Evolutionary conservation across 1,140 invertebrate species (phyloP), one percentile per base, ranked within the genome.

Genomic region (Popillia japonica): DNA sequence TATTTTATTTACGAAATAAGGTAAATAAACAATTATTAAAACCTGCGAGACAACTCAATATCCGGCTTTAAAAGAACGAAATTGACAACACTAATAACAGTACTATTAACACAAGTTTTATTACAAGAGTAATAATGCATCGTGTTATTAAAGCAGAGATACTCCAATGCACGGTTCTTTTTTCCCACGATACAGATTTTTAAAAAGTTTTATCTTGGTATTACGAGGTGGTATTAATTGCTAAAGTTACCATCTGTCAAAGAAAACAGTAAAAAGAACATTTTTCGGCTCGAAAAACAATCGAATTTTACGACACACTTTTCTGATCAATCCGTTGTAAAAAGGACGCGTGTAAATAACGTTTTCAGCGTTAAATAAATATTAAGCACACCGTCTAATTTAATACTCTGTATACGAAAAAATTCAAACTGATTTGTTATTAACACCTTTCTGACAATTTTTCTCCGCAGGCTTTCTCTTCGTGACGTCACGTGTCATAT

Each of bases 401-500:
- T 4, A 42, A 41, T 74, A n/a, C 17, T 74, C 40, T 20, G 72
- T 17, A 41, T 40, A 74, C 9, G 27, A 68, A 34, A 68, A 27
- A 74, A 40, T 74, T 74, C n/a, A 41, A 41, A 74, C 72, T 41
- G 14, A 42, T 74, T 40, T 42, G 17, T 44, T 55, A 55, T 44
- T 40, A 74, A 40, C 72, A 74, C 72, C 72, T 74, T 74, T 74
- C 40, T 20, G 76, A 79, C 48, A 78, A 59, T 64, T 78, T 72
- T 75, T 59, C 77, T 61, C 78, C 74, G 59, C 75, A 44, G n/a
- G 23, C 75, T 80, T 68, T 74, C 78, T 76, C 78, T 79, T 77
- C 41, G 41, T 72, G 44, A 77, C 64, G 40, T 76, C 59, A 76
- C 48, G 40, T 34, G 27, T 34, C 27, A 34, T 34, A 34, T 34